Percentiles rank a stretch among this genome's conserved stretches.
Conservation (phyloP, 1,140 invertebrate species). For the Acromyrmex heyeri region DNA sequence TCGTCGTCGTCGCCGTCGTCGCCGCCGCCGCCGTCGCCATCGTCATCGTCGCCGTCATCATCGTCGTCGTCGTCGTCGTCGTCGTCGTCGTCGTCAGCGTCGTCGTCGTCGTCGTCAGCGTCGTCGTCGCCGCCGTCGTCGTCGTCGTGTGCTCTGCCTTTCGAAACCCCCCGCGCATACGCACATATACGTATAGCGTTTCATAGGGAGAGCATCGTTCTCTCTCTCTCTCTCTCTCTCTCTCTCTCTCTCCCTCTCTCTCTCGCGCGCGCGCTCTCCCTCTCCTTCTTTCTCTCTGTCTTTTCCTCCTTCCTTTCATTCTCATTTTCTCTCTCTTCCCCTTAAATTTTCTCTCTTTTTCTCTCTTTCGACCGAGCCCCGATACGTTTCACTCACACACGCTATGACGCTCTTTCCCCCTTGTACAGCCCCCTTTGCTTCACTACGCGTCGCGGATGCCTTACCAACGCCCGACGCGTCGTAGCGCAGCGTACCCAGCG, state of each 20-base stretch:
- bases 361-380: constrained; percentile 7
- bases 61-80: background rate
- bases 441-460: constrained; percentile 52
- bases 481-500: constrained; percentile 67
- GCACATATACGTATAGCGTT: background rate
- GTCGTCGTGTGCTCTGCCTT: constrained; percentile 38
- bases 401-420: constrained; percentile 22
- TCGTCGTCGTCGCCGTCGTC: constrained; percentile 63
- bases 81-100: background rate
- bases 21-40: background rate
- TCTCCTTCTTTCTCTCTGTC: constrained; percentile 17
- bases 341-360: constrained; percentile 29
- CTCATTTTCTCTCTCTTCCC: constrained; percentile 18
- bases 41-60: constrained; percentile 12
- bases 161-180: constrained; percentile 72
- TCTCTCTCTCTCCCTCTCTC: background rate
- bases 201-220: constrained; percentile 55
- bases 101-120: constrained; percentile 64
- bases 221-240: constrained; percentile 21
- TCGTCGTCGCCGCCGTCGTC: constrained; percentile 47
- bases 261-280: too few relatives aligned
- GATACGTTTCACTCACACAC: constrained; percentile 38
- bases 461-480: constrained; percentile 61
- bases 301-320: background rate
- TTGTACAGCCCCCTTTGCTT: constrained; percentile 63